Percentiles rank a stretch among this genome's conserved stretches.
Conservation (phyloP, 2,113 vertebrate genomes). For the Lamprologus callipterus region DNA sequence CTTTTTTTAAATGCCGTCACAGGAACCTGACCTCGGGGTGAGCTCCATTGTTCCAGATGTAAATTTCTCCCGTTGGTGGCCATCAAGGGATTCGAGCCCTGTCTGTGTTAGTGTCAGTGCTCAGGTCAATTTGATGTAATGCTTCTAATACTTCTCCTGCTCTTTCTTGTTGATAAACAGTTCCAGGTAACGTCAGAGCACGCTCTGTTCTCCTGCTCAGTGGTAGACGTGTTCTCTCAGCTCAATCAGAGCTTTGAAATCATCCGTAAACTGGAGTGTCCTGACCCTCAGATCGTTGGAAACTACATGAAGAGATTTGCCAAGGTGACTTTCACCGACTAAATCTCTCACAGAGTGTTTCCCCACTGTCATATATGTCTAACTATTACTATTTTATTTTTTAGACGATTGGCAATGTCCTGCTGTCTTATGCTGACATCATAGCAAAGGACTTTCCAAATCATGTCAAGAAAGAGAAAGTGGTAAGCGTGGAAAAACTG, state of each 20-base stretch:
- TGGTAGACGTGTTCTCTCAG: constrained; percentile 97
- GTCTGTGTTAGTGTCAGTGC: not conserved
- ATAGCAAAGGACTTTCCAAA: constrained; percentile 91
- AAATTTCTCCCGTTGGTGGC: not conserved
- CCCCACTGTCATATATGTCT: not conserved
- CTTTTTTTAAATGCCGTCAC: not conserved
- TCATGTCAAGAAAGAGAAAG: constrained; percentile 95
- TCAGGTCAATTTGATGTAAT: not conserved
- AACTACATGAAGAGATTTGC: constrained; percentile 97
- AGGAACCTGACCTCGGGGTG: not conserved
- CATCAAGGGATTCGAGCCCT: not conserved
- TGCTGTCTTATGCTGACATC: constrained; percentile 93
- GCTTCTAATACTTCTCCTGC: not conserved
- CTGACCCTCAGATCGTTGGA: constrained; percentile 92
- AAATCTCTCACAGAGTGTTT: not conserved
- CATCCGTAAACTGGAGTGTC: constrained; percentile 95
- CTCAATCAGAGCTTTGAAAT: constrained; percentile 99
- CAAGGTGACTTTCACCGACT: constrained; percentile 73
- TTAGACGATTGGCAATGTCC: constrained; percentile 94
- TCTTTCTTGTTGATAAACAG: constrained; percentile 55
- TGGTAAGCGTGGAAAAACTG: constrained; percentile 59
- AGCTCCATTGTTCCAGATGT: not conserved
- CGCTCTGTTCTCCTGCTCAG: constrained; percentile 93
- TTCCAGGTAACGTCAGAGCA: constrained; percentile 98
- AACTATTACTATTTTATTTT: not conserved